Evolutionary conservation across 2,797 vertebrate genomes (phyloP).

Genomic region (Calcarius lapponicus): DNA sequence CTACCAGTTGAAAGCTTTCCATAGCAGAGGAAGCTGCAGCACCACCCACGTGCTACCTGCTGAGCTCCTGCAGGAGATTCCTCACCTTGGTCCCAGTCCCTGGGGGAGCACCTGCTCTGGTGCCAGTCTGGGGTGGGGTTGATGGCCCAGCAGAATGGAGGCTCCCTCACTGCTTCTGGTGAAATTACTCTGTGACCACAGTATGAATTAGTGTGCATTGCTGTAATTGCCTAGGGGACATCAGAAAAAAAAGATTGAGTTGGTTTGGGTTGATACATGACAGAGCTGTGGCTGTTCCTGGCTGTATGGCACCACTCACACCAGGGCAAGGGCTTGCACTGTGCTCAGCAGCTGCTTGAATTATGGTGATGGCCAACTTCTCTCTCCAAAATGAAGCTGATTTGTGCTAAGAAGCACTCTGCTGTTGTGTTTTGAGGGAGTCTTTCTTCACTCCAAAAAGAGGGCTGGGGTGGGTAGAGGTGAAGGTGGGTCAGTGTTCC

Average conservation of each 20-base stretch:
- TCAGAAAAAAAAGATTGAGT: not conserved
- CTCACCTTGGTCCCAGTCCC: not conserved
- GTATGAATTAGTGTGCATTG: too few species aligned
- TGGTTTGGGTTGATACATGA: not conserved
- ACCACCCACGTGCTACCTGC: not conserved
- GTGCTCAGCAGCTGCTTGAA: not conserved
- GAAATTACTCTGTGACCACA: not conserved
- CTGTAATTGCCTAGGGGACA: not conserved
- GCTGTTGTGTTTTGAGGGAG: not conserved
- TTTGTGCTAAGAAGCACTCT: not conserved
- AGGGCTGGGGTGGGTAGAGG: not conserved
- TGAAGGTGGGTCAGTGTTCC: accelerated
- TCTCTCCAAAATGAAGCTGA: not conserved
- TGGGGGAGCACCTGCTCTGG: accelerated
- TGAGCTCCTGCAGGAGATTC: not conserved
- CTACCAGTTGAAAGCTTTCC: not conserved
- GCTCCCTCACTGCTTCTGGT: not conserved
- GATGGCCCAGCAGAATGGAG: not conserved
- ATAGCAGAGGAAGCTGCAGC: not conserved
- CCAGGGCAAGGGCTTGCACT: not conserved
- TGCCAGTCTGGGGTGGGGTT: not conserved
- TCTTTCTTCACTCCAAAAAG: not conserved
- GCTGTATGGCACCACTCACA: not conserved
- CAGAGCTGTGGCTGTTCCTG: not conserved
- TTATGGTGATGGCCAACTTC: not conserved